Evolutionary conservation across 2,797 vertebrate genomes (phyloP).

Genomic region (Choloepus didactylus): DNA sequence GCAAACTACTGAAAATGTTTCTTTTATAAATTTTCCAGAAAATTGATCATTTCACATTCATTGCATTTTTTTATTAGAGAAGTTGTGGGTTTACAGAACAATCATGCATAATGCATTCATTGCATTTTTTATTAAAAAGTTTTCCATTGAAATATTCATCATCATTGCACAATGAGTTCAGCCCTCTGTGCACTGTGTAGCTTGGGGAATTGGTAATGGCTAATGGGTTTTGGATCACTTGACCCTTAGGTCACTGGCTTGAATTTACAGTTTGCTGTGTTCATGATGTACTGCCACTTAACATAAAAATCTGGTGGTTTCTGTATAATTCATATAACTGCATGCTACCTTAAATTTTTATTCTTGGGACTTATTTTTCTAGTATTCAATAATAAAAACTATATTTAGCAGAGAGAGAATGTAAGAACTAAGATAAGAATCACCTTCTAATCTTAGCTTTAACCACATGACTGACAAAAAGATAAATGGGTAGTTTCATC

Average conservation of each 20-base stretch:
- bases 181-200: not conserved
- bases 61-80: not conserved
- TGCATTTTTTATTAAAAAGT: slow-evolving; percentile 12
- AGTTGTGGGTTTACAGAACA: too few relatives aligned
- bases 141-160: slow-evolving; percentile 37
- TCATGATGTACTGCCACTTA: not conserved
- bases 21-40: not conserved
- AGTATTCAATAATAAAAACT: not conserved
- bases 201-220: slow-evolving; percentile 28
- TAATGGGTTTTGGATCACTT: slow-evolving; percentile 35
- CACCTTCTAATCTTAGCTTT: slow-evolving; percentile 29
- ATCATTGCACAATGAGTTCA: not conserved
- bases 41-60: not conserved
- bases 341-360: slow-evolving; percentile 54
- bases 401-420: not conserved
- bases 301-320: not conserved
- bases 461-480: slow-evolving; percentile 17
- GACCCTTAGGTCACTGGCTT: not conserved
- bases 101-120: not conserved
- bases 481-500: not conserved
- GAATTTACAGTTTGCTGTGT: slow-evolving; percentile 61
- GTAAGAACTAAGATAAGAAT: slow-evolving; percentile 26
- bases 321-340: not conserved
- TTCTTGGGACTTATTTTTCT: slow-evolving; percentile 31
- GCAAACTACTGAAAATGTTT: not conserved